Conservation (phyloP, 1,140 invertebrate genomes). For the Halictus rubicundus region DNA sequence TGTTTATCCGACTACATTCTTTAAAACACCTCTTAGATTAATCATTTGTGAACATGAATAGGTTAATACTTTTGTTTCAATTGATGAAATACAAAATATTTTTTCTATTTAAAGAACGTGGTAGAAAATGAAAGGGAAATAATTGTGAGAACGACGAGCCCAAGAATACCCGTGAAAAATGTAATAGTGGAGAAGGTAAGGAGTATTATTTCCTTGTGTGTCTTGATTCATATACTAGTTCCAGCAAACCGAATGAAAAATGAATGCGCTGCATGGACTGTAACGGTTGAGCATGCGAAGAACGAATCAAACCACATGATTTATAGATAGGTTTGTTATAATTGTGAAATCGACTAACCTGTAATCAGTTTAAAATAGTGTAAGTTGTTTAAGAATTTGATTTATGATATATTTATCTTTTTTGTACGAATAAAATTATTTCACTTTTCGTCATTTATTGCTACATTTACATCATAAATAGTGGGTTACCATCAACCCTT, state of each 20-base stretch:
- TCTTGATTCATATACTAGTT: neutral
- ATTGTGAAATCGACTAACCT: neutral
- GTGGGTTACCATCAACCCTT: too few relatives aligned
- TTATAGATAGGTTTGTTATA: neutral
- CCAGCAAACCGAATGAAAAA: neutral
- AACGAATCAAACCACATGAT: neutral
- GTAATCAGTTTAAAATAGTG: neutral
- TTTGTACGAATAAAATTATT: neutral
- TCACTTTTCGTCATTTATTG: neutral
- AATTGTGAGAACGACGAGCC: too few relatives aligned
- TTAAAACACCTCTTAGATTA: too few relatives aligned
- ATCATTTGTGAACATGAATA: too few relatives aligned
- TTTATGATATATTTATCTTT: too few relatives aligned
- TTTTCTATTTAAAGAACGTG: too few relatives aligned
- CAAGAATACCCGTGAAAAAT: too few relatives aligned
- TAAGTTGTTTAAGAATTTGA: neutral
- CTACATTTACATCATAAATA: too few relatives aligned
- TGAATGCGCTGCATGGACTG: neutral
- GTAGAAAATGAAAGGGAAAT: too few relatives aligned
- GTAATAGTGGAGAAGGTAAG: neutral
- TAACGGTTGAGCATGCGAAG: neutral
- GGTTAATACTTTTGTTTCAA: too few relatives aligned
- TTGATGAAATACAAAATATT: too few relatives aligned
- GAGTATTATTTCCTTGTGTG: slow-evolving; percentile 6
- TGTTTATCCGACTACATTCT: too few relatives aligned